Percentiles rank a stretch among this genome's conserved stretches.
Evolutionary conservation across 2,113 vertebrate species (phyloP).

Genomic region (Prunella fulvescens): DNA sequence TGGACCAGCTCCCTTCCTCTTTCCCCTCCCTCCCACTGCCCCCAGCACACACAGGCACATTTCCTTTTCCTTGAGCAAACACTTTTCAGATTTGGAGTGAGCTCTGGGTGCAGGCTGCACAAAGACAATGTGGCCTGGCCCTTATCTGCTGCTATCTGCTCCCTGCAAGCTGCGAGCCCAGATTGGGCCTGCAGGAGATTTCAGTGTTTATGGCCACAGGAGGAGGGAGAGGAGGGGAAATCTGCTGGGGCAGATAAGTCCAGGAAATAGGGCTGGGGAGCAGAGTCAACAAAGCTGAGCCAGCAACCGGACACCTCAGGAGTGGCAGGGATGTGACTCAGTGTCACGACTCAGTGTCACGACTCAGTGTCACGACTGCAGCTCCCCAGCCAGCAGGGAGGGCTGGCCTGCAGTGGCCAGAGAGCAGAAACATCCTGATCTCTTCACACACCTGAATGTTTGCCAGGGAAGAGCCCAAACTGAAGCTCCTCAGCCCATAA

Average conservation of each 20-base stretch:
- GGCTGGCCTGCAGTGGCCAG: neutral
- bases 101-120: neutral
- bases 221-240: constrained; percentile 55
- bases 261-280: constrained; percentile 54
- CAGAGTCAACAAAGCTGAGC: constrained; percentile 40
- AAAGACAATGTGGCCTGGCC: constrained; percentile 18
- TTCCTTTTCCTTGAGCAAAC: constrained; percentile 60
- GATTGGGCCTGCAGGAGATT: constrained; percentile 24
- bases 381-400: neutral
- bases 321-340: constrained; percentile 22
- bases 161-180: constrained; percentile 15
- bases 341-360: constrained; percentile 11
- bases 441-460: neutral
- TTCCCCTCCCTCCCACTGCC: neutral
- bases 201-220: constrained; percentile 43
- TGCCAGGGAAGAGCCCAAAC: neutral
- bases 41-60: neutral
- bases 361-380: neutral
- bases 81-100: constrained; percentile 42
- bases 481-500: neutral
- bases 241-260: constrained; percentile 59
- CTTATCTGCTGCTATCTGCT: constrained; percentile 64
- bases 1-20: constrained; percentile 21
- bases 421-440: neutral
- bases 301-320: neutral